phyloP scores from a whole-genome alignment of 1,140 invertebrate genomes.

The Littorina saxatilis region DNA sequence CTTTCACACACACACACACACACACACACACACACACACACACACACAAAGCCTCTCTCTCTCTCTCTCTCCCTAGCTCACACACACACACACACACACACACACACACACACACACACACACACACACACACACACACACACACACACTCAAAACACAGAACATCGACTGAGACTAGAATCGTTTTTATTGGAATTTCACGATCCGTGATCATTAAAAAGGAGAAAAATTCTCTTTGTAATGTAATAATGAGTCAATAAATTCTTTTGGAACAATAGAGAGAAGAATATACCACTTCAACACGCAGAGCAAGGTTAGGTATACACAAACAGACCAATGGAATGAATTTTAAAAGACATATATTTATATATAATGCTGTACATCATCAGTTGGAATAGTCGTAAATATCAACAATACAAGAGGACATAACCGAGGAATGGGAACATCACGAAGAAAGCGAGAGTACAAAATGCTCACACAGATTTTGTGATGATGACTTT shows the following conservation, averaged over 20 bases:
- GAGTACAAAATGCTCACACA: no score
- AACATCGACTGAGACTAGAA: constrained; percentile 29
- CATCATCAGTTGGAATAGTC: constrained; percentile 14
- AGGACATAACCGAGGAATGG: no score
- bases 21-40: not conserved
- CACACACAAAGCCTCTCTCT: not conserved
- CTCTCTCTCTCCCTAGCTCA: not conserved
- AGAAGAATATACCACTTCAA: no score
- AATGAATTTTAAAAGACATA: constrained; percentile 13
- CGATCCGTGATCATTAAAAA: constrained; percentile 38
- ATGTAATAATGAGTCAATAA: no score
- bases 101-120: not conserved
- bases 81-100: constrained; percentile 4
- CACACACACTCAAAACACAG: not conserved
- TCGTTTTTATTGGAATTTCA: constrained; percentile 35
- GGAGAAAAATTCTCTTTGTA: not conserved
- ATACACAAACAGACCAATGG: constrained; percentile 16
- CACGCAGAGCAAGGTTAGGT: not conserved
- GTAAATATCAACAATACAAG: constrained; percentile 19
- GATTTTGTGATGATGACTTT: no score
- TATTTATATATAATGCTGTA: constrained; percentile 14
- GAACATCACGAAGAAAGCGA: no score
- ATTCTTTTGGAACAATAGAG: no score
- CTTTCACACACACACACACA: not conserved
- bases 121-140: constrained; percentile 9